These are phyloP conservation scores for Hystrix cristata DNA, from an alignment of 2,113 vertebrate species.

Conservation along the genomic window DNA sequence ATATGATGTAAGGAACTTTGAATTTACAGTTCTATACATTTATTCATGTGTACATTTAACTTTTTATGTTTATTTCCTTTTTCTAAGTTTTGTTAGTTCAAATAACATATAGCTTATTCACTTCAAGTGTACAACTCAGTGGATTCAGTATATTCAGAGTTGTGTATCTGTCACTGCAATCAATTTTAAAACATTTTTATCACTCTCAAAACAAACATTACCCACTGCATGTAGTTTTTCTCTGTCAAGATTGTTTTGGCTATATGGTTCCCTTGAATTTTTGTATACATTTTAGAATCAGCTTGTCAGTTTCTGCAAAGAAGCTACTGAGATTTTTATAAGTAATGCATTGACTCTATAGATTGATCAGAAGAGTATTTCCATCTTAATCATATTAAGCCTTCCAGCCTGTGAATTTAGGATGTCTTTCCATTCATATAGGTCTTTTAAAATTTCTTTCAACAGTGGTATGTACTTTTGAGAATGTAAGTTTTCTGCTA, in stretches of 20 bases:
- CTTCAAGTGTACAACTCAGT: background rate
- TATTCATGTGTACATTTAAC: background rate
- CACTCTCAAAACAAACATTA: background rate
- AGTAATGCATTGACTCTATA: background rate
- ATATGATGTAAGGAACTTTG: background rate
- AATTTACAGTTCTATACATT: slow-evolving; percentile 11
- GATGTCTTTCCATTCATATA: background rate
- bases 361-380: background rate
- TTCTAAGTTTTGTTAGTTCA: slow-evolving; percentile 37
- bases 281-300: slow-evolving; percentile 26
- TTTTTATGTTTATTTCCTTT: background rate
- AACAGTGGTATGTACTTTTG: background rate
- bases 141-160: slow-evolving; percentile 16
- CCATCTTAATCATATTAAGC: background rate
- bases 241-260: background rate
- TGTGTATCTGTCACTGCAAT: background rate
- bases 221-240: background rate
- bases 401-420: background rate
- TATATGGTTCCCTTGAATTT: slow-evolving; percentile 32
- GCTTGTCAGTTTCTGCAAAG: background rate
- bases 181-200: slow-evolving; percentile 31
- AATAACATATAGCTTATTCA: background rate
- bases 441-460: slow-evolving; percentile 41
- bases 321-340: slow-evolving; percentile 10
- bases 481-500: slow-evolving; percentile 33